Evolutionary conservation across 2,113 vertebrate genomes (phyloP).

Genomic region (Toxostoma redivivum): DNA sequence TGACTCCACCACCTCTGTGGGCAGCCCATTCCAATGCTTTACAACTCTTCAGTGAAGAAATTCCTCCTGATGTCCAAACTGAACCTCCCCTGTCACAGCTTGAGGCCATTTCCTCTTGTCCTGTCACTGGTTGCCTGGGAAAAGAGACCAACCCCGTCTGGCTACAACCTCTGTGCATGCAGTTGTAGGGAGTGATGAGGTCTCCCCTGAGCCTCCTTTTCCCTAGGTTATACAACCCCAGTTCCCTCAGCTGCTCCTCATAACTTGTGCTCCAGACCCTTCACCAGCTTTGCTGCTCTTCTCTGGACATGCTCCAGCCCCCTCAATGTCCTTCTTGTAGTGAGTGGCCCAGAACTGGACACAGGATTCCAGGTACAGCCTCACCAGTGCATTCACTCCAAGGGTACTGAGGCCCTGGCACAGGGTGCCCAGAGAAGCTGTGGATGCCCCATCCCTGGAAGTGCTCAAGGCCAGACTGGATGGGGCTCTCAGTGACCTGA

Average conservation of each 20-base stretch:
- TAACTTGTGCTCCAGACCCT: neutral
- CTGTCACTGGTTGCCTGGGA: accelerated
- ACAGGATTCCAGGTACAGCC: neutral
- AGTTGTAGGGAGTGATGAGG: neutral
- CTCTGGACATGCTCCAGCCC: neutral
- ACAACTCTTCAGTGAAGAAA: neutral
- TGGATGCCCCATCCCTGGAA: neutral
- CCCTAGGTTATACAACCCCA: neutral
- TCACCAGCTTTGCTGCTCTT: neutral
- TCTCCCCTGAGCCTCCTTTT: neutral
- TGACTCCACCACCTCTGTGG: neutral
- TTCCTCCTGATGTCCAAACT: neutral
- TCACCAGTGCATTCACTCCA: neutral
- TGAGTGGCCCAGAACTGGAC: neutral
- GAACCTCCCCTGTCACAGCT: neutral
- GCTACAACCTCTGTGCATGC: neutral
- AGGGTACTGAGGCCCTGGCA: neutral
- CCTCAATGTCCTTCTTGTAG: neutral
- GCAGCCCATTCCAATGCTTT: neutral
- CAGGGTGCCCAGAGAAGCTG: neutral
- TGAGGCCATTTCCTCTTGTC: neutral
- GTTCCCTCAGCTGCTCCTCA: neutral
- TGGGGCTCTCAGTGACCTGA: neutral
- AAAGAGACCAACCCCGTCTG: neutral
- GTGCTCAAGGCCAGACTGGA: too few species aligned